Evolutionary conservation across 2,113 vertebrate species (phyloP).

Genomic region (Herpailurus yagouaroundi): DNA sequence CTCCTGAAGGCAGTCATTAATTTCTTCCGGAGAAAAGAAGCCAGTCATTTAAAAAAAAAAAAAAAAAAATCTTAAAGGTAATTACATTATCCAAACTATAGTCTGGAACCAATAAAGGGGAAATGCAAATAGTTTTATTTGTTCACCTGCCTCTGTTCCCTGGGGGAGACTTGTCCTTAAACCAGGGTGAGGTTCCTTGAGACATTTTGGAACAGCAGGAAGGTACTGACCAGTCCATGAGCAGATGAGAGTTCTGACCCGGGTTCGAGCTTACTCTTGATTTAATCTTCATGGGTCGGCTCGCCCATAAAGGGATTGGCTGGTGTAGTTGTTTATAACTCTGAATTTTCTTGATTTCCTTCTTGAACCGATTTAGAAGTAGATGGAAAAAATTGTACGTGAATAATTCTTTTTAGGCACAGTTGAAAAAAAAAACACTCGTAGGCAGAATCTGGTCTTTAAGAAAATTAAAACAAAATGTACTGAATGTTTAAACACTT

Average conservation of each 20-base stretch:
- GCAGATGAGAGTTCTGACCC: background rate
- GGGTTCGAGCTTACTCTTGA: background rate
- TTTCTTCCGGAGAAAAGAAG: background rate
- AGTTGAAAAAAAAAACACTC: background rate
- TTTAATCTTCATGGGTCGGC: background rate
- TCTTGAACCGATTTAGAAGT: background rate
- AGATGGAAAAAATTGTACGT: background rate
- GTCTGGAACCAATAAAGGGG: background rate
- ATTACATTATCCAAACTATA: background rate
- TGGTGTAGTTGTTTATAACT: background rate
- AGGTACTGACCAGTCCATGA: background rate
- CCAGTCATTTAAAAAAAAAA: background rate
- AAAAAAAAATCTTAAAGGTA: background rate
- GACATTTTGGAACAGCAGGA: background rate
- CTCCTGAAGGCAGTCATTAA: background rate
- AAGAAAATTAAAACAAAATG: background rate
- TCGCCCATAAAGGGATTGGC: background rate
- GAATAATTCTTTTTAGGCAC: background rate
- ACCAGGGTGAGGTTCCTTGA: background rate
- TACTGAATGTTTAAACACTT: background rate
- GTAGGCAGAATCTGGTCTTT: background rate
- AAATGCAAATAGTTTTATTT: background rate
- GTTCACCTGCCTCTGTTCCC: background rate
- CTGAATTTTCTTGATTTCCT: background rate
- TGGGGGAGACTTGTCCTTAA: background rate